Percentiles rank a stretch among this genome's conserved stretches.
phyloP scores from a whole-genome alignment of 92 coral and sea anemone species.

The Zoanthus sociatus region DNA sequence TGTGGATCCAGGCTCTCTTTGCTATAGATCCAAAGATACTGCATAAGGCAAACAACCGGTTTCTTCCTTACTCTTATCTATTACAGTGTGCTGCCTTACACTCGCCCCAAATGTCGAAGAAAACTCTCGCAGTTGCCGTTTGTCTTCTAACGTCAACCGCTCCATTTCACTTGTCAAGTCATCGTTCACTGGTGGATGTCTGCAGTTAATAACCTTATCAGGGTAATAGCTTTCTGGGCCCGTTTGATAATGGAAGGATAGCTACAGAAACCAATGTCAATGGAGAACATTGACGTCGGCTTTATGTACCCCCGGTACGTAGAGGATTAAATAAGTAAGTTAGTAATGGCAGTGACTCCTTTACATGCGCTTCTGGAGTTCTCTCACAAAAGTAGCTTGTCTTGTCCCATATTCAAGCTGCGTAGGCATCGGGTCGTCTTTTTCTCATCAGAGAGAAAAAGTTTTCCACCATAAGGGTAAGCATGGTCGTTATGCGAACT shows the following conservation, averaged over 20 bases:
- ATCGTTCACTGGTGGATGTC: constrained; percentile 41
- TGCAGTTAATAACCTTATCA: constrained; percentile 37
- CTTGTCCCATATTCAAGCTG: constrained; percentile 57
- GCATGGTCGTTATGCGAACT: constrained; percentile 49
- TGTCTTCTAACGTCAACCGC: constrained; percentile 49
- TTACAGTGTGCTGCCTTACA: constrained; percentile 63
- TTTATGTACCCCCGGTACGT: too few species aligned
- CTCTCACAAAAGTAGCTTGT: constrained; percentile 55
- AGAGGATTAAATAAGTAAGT: too few species aligned
- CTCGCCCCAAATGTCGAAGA: constrained; percentile 51
- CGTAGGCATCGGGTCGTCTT: constrained; percentile 58
- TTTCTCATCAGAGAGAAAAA: constrained; percentile 60
- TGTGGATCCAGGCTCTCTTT: constrained; percentile 52
- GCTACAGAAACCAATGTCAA: too few species aligned
- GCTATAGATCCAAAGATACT: constrained; percentile 46
- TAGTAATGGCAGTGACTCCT: constrained; percentile 15
- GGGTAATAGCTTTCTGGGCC: constrained; percentile 61
- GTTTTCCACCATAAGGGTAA: constrained; percentile 64
- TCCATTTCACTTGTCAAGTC: constrained; percentile 15
- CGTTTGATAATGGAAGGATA: constrained; percentile 43
- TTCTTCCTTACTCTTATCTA: constrained; percentile 64
- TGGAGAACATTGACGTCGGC: too few species aligned
- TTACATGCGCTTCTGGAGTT: constrained; percentile 59
- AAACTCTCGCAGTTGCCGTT: constrained; percentile 47
- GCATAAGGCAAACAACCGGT: constrained; percentile 64